Evolutionary conservation across 2,113 vertebrate species (phyloP).

Genomic region (Otus sunia): DNA sequence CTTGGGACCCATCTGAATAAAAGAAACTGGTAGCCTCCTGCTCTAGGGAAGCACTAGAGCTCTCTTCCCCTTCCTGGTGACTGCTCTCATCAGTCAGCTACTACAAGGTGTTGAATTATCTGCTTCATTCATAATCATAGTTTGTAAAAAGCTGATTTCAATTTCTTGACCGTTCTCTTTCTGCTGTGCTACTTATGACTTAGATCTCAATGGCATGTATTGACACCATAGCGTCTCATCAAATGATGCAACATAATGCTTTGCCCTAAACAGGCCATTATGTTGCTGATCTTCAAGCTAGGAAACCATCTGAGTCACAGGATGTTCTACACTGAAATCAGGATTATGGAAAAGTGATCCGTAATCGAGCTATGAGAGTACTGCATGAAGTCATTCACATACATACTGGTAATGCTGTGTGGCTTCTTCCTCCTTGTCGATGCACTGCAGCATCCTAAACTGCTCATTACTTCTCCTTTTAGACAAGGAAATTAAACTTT

Average conservation of each 20-base stretch:
- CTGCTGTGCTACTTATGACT: neutral
- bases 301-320: neutral
- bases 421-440: neutral
- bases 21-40: neutral
- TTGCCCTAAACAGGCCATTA: neutral
- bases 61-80: neutral
- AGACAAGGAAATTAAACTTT: neutral
- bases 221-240: neutral
- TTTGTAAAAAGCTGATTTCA: neutral
- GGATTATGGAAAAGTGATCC: neutral
- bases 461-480: neutral
- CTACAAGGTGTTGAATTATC: neutral
- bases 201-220: neutral
- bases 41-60: neutral
- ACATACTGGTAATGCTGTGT: neutral
- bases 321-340: neutral
- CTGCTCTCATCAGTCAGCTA: neutral
- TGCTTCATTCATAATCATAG: neutral
- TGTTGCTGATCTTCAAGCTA: neutral
- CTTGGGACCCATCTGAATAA: neutral
- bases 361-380: fast-evolving
- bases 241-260: neutral
- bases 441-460: neutral
- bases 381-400: neutral
- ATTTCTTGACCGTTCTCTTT: neutral